Evolutionary conservation across 2,113 vertebrate genomes (phyloP).

Genomic region (Pao palembangensis): DNA sequence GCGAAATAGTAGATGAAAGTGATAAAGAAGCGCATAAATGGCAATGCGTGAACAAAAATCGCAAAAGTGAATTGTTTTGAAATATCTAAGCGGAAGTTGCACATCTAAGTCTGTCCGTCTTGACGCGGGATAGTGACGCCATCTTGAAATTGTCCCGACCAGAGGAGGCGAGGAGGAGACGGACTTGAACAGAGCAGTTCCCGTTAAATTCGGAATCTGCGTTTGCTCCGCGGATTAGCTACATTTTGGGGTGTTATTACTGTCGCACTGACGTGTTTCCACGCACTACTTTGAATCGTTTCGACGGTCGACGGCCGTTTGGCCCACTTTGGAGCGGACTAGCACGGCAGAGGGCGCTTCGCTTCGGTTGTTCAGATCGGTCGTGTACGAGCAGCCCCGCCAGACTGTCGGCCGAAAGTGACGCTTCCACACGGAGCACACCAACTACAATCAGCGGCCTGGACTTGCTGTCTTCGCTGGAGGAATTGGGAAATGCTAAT

Average conservation of each 20-base stretch:
- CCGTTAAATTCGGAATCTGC: constrained; percentile 37
- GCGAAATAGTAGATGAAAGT: too few relatives aligned
- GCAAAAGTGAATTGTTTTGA: constrained; percentile 30
- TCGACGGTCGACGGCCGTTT: constrained; percentile 17
- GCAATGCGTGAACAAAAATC: too few relatives aligned
- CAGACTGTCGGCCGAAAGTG: constrained; percentile 24
- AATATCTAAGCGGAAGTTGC: background rate
- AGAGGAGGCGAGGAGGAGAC: constrained; percentile 54
- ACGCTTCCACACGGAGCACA: constrained; percentile 30
- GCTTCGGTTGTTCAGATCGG: constrained; percentile 45
- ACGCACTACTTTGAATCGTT: background rate
- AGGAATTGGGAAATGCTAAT: background rate
- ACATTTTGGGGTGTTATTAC: background rate
- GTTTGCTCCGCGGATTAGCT: constrained; percentile 33
- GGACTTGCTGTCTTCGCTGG: rapidly evolving
- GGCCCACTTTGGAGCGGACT: constrained; percentile 28
- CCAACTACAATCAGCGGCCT: background rate
- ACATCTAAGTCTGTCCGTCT: rapidly evolving
- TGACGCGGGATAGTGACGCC: constrained; percentile 69
- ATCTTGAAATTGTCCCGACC: constrained; percentile 82
- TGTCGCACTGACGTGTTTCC: constrained; percentile 3
- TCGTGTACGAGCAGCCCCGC: constrained; percentile 47
- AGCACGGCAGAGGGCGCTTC: constrained; percentile 18
- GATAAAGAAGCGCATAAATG: background rate
- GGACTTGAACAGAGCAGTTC: constrained; percentile 51